Evolutionary conservation across 2,113 vertebrate genomes (phyloP).

Genomic region (Caranx ignobilis): DNA sequence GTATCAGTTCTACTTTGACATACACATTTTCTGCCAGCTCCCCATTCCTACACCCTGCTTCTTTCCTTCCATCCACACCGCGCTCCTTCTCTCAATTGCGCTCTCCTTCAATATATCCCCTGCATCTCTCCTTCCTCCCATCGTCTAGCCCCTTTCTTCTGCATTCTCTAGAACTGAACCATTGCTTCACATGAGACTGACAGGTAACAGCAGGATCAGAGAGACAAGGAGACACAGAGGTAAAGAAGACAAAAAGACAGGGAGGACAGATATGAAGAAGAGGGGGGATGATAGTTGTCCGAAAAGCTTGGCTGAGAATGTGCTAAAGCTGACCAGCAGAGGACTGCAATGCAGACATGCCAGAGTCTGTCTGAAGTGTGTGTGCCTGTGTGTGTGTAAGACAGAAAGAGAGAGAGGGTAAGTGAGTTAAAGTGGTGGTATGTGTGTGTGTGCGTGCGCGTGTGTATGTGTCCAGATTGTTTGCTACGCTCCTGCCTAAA

Average conservation of each 20-base stretch:
- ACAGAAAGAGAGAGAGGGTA: background rate
- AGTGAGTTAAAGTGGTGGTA: constrained; percentile 11
- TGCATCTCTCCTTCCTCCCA: background rate
- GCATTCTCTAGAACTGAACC: background rate
- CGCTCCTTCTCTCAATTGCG: background rate
- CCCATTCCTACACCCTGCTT: constrained; percentile 16
- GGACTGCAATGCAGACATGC: constrained; percentile 70
- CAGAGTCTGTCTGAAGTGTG: constrained; percentile 18
- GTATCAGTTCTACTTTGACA: constrained; percentile 32
- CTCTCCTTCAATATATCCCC: background rate
- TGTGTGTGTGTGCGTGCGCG: background rate
- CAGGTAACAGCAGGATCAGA: background rate
- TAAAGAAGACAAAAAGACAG: background rate
- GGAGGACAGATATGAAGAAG: background rate
- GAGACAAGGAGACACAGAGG: background rate
- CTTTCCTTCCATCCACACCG: background rate
- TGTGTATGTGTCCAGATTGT: constrained; percentile 41
- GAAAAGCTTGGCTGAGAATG: constrained; percentile 35
- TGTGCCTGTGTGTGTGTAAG: constrained; percentile 7
- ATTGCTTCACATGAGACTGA: constrained; percentile 13
- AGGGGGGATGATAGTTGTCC: constrained; percentile 10
- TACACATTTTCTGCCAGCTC: constrained; percentile 20
- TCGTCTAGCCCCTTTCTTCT: background rate
- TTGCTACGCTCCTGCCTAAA: constrained; percentile 24
- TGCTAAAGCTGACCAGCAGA: constrained; percentile 49